These are phyloP conservation scores for Syrphus vitripennis DNA, from an alignment of 2,888 invertebrate species.

Conservation along the genomic window DNA sequence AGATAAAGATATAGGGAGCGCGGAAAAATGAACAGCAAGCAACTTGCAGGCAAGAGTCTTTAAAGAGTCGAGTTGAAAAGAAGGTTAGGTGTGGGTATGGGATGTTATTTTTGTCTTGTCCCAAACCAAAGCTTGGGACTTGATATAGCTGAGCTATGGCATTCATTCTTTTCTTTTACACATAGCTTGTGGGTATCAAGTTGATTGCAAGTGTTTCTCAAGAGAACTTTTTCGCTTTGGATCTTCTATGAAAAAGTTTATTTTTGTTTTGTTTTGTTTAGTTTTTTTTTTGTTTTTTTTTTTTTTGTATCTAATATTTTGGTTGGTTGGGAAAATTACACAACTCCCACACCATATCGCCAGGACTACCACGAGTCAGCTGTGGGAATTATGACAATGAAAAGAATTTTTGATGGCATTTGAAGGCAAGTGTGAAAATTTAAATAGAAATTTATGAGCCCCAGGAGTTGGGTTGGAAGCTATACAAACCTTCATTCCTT, in stretches of 20 bases:
- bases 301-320: slow-evolving; percentile 3
- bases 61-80: background rate
- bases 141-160: slow-evolving; percentile 8
- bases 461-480: slow-evolving; percentile 19
- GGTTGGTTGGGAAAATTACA: slow-evolving; percentile 20
- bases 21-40: slow-evolving; percentile 41
- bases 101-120: background rate
- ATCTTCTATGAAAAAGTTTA: background rate
- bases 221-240: slow-evolving; percentile 26
- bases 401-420: slow-evolving; percentile 23
- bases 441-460: slow-evolving; percentile 48
- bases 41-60: slow-evolving; percentile 5
- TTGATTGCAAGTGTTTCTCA: slow-evolving; percentile 62
- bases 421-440: slow-evolving; percentile 29
- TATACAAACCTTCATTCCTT: background rate
- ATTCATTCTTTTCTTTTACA: slow-evolving; percentile 13
- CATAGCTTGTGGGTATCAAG: slow-evolving; percentile 57
- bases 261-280: slow-evolving; percentile 3
- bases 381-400: slow-evolving; percentile 19
- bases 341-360: background rate
- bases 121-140: background rate
- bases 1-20: background rate
- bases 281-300: background rate
- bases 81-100: slow-evolving; percentile 3
- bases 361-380: background rate